Evolutionary conservation across 1,140 invertebrate genomes (phyloP).

Genomic region (Megathymus violae): DNA sequence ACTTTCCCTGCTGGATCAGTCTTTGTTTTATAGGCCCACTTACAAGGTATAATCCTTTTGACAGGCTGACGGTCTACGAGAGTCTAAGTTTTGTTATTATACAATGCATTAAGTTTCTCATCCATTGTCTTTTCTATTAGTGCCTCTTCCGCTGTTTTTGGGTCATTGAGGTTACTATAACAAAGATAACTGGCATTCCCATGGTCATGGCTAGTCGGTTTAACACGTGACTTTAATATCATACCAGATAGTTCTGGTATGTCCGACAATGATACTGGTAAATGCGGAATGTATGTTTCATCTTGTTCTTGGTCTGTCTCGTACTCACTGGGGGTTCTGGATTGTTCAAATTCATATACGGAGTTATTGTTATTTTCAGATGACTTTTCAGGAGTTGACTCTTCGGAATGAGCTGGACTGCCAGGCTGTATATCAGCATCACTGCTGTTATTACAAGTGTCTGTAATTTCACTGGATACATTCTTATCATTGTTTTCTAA

Average conservation of each 20-base stretch:
- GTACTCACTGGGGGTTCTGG: background rate
- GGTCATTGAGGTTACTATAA: too few species aligned
- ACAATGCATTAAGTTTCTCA: background rate
- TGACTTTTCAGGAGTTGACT: background rate
- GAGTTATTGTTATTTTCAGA: background rate
- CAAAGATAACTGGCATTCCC: too few species aligned
- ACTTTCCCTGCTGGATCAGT: background rate
- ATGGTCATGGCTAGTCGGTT: background rate
- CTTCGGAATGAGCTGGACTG: background rate
- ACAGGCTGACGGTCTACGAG: background rate
- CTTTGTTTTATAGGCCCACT: constrained; percentile 7
- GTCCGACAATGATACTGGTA: background rate
- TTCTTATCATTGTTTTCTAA: background rate
- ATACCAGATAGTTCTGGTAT: background rate
- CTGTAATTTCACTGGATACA: background rate
- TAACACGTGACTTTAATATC: background rate
- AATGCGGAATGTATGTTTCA: background rate
- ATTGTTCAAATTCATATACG: background rate
- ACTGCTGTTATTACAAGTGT: background rate
- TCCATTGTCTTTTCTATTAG: background rate
- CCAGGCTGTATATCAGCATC: background rate
- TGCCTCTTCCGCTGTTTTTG: too few species aligned
- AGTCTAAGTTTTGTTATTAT: constrained; percentile 1
- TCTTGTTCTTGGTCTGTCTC: background rate
- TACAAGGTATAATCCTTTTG: constrained; percentile 10